Evolutionary conservation across 2,888 invertebrate genomes (phyloP).

Genomic region (Chrysolina haemoptera): DNA sequence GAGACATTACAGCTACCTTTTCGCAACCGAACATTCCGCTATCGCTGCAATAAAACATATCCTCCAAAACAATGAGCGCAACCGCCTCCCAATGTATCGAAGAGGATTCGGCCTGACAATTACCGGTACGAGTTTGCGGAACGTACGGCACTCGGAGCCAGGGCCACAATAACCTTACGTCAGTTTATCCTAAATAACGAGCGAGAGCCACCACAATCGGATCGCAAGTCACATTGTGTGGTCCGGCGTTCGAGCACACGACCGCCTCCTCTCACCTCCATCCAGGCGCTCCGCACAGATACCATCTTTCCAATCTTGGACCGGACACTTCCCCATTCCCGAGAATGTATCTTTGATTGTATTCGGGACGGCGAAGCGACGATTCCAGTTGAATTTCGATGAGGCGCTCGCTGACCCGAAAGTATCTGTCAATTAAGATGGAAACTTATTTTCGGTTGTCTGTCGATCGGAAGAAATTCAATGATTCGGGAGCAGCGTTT

Average conservation of each 20-base stretch:
- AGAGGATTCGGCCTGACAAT: conserved; percentile 55
- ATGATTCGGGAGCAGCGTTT: not conserved
- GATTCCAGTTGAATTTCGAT: conserved; percentile 52
- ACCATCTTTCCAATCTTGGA: conserved; percentile 57
- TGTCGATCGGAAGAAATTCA: not conserved
- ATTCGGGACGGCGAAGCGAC: conserved; percentile 43
- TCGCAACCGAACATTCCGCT: not conserved
- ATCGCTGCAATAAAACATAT: not conserved
- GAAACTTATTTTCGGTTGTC: conserved; percentile 14
- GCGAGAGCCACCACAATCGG: conserved; percentile 54
- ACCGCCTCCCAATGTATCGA: conserved; percentile 36
- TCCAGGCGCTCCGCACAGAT: conserved; percentile 41
- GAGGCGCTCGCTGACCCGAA: conserved; percentile 40
- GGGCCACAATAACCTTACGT: conserved; percentile 58
- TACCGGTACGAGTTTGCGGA: conserved; percentile 52
- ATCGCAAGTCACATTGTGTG: conserved; percentile 55
- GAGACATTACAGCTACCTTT: not conserved
- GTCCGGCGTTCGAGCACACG: conserved; percentile 19
- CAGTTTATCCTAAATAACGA: conserved; percentile 60
- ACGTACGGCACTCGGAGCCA: conserved; percentile 44
- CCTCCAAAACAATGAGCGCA: not conserved
- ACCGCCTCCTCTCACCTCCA: conserved; percentile 20
- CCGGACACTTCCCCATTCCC: conserved; percentile 53
- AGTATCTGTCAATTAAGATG: conserved; percentile 48
- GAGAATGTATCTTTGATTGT: conserved; percentile 52